Evolutionary conservation across 2,888 invertebrate species (phyloP).

Genomic region (Dicycla oo): DNA sequence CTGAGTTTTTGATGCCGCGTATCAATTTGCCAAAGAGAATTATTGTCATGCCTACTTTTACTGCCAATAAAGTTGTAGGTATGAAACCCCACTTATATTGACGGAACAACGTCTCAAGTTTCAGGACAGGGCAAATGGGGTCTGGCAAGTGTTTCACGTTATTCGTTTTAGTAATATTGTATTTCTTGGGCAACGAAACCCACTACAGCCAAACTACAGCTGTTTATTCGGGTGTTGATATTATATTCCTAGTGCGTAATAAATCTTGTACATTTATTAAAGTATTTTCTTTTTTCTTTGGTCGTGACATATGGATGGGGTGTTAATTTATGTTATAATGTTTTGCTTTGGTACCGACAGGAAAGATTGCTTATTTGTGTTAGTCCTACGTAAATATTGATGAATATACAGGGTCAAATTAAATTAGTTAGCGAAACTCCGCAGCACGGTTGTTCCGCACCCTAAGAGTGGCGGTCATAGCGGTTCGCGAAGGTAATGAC

Average conservation of each 20-base stretch:
- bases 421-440: no score
- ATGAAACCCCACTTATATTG: conserved; percentile 5
- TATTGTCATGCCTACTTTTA: conserved; percentile 6
- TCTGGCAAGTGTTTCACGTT: conserved; percentile 23
- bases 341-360: neutral
- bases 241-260: conserved; percentile 8
- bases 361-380: neutral
- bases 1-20: neutral
- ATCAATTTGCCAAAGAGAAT: neutral
- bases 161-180: conserved; percentile 25
- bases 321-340: conserved; percentile 6
- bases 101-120: conserved; percentile 6
- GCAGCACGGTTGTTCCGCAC: no score
- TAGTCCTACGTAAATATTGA: neutral
- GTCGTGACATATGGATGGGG: neutral
- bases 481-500: no score
- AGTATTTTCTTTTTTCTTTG: conserved; percentile 1
- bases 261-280: conserved; percentile 13
- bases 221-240: conserved; percentile 18
- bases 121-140: conserved; percentile 5
- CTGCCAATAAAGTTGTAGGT: neutral
- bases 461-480: no score
- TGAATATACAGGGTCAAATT: no score
- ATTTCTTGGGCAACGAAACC: conserved; percentile 24
- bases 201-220: no score